Conservation (phyloP, 2,888 invertebrate species). For the Apotomis betuletana region DNA sequence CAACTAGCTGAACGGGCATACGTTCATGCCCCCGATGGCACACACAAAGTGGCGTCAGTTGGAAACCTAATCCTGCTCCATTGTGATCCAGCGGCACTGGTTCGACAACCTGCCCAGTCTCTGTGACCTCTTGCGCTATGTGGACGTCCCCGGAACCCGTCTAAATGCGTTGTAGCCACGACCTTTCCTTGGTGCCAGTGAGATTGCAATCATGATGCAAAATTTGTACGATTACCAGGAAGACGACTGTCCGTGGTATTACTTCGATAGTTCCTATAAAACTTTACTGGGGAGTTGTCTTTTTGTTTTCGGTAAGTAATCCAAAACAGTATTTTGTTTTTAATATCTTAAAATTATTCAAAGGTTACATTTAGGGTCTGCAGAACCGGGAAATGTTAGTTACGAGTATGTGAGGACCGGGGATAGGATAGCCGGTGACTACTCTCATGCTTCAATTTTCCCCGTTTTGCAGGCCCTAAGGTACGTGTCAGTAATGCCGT, state of each 20-base stretch:
- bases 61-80: constrained; percentile 66
- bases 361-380: no score
- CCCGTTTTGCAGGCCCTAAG: no score
- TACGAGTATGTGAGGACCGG: no score
- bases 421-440: no score
- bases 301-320: constrained; percentile 78
- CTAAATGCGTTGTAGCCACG: constrained; percentile 60
- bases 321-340: neutral
- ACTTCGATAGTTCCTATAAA: constrained; percentile 81
- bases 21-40: constrained; percentile 70
- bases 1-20: constrained; percentile 44
- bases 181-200: constrained; percentile 60
- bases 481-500: no score
- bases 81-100: constrained; percentile 64
- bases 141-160: constrained; percentile 66
- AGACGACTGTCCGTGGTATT: constrained; percentile 81
- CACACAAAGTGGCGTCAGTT: constrained; percentile 65
- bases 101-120: constrained; percentile 78
- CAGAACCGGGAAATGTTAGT: no score
- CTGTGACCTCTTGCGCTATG: constrained; percentile 67
- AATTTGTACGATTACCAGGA: constrained; percentile 69
- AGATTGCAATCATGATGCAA: constrained; percentile 60
- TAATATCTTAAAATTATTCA: no score
- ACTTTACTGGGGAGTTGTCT: constrained; percentile 79
- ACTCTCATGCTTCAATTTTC: no score